These are phyloP conservation scores for Onychomys torridus DNA, from an alignment of 2,797 vertebrate genomes.

Conservation along the genomic window DNA sequence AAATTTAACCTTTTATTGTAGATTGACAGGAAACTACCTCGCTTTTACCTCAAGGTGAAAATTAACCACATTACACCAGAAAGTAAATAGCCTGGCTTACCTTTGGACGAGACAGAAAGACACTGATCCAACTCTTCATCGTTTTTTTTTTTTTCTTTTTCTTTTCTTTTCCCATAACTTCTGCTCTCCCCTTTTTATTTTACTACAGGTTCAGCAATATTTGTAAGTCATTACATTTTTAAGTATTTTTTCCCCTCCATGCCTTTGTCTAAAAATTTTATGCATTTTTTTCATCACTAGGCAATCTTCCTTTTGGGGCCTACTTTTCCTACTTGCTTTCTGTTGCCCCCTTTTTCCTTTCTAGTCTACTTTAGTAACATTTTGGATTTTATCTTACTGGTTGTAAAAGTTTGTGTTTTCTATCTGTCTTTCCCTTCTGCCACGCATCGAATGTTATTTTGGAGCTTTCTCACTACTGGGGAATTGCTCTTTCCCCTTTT, in stretches of 20 bases:
- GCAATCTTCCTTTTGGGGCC: background rate
- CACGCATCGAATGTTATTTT: background rate
- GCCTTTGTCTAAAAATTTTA: background rate
- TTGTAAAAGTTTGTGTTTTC: background rate
- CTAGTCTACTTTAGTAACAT: background rate
- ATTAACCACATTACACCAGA: background rate
- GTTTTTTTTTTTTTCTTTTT: background rate
- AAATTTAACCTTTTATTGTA: background rate
- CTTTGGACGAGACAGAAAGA: background rate
- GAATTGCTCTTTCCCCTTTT: too few species aligned
- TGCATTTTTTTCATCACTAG: background rate
- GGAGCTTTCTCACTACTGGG: background rate
- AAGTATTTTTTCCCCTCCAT: background rate
- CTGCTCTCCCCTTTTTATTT: background rate
- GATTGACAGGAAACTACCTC: background rate
- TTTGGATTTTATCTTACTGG: background rate
- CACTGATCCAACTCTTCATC: background rate
- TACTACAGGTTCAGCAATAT: background rate
- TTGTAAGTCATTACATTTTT: background rate
- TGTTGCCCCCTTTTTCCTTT: background rate
- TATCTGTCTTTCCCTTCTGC: background rate
- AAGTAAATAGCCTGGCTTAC: background rate
- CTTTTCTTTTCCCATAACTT: background rate
- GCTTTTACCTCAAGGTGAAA: background rate
- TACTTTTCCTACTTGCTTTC: background rate